Base-by-base conservation (phyloP, 2,888 invertebrate genomes). In the Pseudococcus longispinus region DNA sequence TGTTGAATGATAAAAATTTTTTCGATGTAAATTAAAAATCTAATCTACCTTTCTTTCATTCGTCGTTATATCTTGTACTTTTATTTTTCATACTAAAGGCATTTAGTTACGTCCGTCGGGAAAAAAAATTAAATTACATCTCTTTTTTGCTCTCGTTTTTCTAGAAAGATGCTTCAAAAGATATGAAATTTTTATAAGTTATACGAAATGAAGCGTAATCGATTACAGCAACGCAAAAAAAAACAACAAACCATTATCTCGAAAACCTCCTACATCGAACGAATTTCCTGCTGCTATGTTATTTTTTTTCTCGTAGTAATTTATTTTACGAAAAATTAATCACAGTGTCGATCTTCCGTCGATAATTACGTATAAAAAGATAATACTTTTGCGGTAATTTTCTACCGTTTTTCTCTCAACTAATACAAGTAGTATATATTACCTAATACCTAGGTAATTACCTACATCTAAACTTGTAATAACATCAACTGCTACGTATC, bases 221-320 rank as follows among this genome's bases (percentile, higher is more conserved):
- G 65, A 65, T 65, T 65, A 65, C 65, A 65, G 65, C 65, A 65
- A 65, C 23, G 20, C 26, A 65, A 26, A 65, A 20, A 65, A 65
- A 26, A 65, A 65, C 26, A 65, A 65, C 65, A 65, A 65, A 65
- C 65, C 65, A 65, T 65, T 65, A 65, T 65, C 65, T 65, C 65
- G 26, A 23, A 65, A 13, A 65, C 65, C 65, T 65, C 65, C 65
- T 65, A 65, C 65, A 65, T 26, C 65, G 65, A 26, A 13, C 13
- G 65, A 26, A 26, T 65, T 65, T 65, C 26, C 26, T 26, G 23
- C 65, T 65, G 23, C 26, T 65, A 51, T 65, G 15, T 65, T 65
- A 65, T 26, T 65, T 26, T 65, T n/a, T 65, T 26, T 65, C 26
- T 65, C 65, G 65, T 51, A 51, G 26, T 26, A 65, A 65, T 65